Evolutionary conservation across 2,113 vertebrate genomes (phyloP), one percentile per base, ranked within the genome.

Genomic region (Heterotilapia buettikoferi): DNA sequence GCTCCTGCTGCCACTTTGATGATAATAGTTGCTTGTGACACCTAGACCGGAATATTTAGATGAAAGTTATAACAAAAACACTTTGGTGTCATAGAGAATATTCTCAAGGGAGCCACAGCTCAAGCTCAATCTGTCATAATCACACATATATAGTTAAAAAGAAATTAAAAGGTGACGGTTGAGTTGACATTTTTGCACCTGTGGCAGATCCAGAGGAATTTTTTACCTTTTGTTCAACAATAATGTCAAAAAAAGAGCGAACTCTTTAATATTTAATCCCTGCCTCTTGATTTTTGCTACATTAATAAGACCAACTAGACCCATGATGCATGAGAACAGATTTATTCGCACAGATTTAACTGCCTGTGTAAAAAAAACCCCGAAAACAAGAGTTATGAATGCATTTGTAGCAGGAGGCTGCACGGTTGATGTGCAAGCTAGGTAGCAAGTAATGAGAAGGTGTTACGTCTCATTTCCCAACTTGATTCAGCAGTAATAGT

Each of bases 391-490:
- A 53, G 56, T 80, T 84, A 53, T 52, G 56, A 45, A 47, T 38
- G 82, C 53, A 57, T 71, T 38, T 50, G 66, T 52, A 9, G 80
- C 52, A 56, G 38, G 38, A 57, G 52, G 71, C 85, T 82, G 71
- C 50, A 26, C 38, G 66, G 40, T 59, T 68, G 85, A 91, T 78
- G 73, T 83, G 50, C 73, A 56, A n/a, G 40, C 73, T 82, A 73
- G 29, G 33, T 84, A 86, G 63, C 66, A 18, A 86, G 79, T 92
- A 89, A 91, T 86, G 56, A 86, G 82, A 88, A 83, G 80, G 86
- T 61, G 86, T 79, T 90, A 88, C 45, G 86, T 91, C 88, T 93
- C 92, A 91, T 93, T 92, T 93, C 88, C 88, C 78, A 29, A 16
- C 89, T 86, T 87, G 83, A 87, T 84, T 91, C 78, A 73, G 50